Conservation (phyloP, 2,888 invertebrate species). For the Chymomyza procnemis region DNA sequence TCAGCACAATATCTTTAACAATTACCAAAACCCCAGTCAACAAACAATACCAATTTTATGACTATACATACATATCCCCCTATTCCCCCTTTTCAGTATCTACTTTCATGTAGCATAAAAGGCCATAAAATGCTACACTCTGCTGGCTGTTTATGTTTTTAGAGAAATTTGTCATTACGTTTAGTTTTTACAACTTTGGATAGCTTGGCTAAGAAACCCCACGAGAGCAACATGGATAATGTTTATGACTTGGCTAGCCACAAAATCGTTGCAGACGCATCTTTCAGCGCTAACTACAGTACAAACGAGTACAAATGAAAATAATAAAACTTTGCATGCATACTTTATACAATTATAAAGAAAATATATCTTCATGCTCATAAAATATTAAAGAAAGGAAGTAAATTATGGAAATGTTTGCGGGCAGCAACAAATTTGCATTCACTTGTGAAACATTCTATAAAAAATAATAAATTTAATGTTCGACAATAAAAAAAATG, state of each 20-base stretch:
- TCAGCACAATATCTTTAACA: neutral
- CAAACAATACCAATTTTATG: neutral
- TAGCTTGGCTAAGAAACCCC: slow-evolving; percentile 29
- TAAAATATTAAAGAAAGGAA: slow-evolving; percentile 30
- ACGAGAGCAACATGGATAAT: slow-evolving; percentile 18
- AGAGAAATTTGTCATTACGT: slow-evolving; percentile 55
- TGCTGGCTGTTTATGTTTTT: neutral
- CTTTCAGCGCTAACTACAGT: slow-evolving; percentile 6
- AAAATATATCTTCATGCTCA: slow-evolving; percentile 33
- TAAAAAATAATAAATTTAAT: slow-evolving; percentile 72
- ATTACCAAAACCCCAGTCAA: neutral
- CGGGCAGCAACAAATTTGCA: slow-evolving; percentile 58
- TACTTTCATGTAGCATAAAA: slow-evolving; percentile 17
- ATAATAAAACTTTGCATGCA: slow-evolving; percentile 11
- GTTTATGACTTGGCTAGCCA: slow-evolving; percentile 48
- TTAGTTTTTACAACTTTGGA: slow-evolving; percentile 53
- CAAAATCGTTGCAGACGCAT: neutral
- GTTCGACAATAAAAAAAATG: slow-evolving; percentile 67
- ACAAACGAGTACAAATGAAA: neutral
- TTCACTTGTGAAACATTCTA: slow-evolving; percentile 72
- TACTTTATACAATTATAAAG: slow-evolving; percentile 55
- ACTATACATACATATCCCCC: neutral
- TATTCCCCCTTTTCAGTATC: neutral
- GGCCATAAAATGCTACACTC: slow-evolving; percentile 29
- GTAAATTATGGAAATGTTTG: slow-evolving; percentile 15